Percentiles rank a stretch among this genome's conserved stretches.
phyloP scores from a whole-genome alignment of 2,888 invertebrate species.

The Lasioglossum oenotherae region DNA sequence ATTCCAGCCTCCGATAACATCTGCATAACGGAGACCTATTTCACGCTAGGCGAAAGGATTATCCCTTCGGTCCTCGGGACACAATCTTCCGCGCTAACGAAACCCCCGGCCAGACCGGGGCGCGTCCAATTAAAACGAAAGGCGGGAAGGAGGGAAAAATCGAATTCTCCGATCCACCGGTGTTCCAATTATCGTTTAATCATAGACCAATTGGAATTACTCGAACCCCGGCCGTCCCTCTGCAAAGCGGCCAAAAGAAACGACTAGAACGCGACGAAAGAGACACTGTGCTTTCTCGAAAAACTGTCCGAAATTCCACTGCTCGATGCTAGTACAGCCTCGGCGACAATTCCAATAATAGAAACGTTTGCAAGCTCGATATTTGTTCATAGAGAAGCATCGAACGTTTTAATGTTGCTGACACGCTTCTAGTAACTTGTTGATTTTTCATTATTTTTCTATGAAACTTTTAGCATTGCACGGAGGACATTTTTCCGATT shows the following conservation, averaged over 20 bases:
- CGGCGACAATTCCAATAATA: neutral
- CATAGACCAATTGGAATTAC: slow-evolving; percentile 26
- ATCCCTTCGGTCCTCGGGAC: slow-evolving; percentile 6
- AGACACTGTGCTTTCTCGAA: neutral
- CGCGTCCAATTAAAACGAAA: slow-evolving; percentile 49
- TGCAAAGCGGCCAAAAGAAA: slow-evolving; percentile 4
- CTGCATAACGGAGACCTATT: slow-evolving; percentile 15
- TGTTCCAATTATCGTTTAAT: slow-evolving; percentile 51
- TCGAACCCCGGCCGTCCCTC: slow-evolving; percentile 1
- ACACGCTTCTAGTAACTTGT: neutral
- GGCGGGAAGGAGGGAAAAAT: slow-evolving; percentile 27
- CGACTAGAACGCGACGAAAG: neutral
- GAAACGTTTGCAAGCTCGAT: neutral
- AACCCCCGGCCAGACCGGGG: neutral
- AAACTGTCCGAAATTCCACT: neutral
- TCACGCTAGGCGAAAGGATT: slow-evolving; percentile 16
- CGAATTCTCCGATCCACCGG: slow-evolving; percentile 25
- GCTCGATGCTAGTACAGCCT: neutral
- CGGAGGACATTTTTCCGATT: neutral
- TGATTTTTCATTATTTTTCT: neutral
- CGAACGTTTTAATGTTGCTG: neutral
- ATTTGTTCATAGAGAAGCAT: neutral
- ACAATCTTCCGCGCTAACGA: slow-evolving; percentile 13
- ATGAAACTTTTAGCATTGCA: neutral
- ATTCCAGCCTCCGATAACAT: slow-evolving; percentile 9